Base-by-base conservation (phyloP, 2,113 vertebrate species). In the Zosterops lateralis region DNA sequence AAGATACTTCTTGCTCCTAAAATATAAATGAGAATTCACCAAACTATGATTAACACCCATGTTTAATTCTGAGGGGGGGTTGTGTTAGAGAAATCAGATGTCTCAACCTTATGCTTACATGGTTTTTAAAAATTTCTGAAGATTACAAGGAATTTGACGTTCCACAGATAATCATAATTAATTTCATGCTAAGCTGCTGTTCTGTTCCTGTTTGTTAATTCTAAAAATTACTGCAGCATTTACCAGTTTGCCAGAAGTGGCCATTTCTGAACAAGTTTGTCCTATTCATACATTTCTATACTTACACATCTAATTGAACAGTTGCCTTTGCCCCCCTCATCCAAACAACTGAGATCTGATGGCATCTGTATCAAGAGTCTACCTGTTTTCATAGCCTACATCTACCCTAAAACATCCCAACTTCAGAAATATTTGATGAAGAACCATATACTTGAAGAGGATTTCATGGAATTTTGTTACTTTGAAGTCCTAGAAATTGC, bases 11-110 rank as follows among this genome's bases (percentile, higher is more conserved):
- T 96, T 92, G 64, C 65, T 94, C 38, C 22, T 57, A 87, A 87
- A 93, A 95, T 51, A 64, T n/a, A 85, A 81, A 58, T 22, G 12
- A 89, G 54, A 94, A 68, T 83, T 93, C 60, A 89, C 81, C 76
- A 32, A 83, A 38, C 16, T 34, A 60, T 96, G 66, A 85, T 38
- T 84, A 93, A 89, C 5, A 81, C 40, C 32, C 84, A 3, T 32
- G 62, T 45, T 8, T 88, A 38, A 86, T 48, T 84, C 28, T 67
- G 26, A 58, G 8, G 2, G 0, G 3, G 0, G 7, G 73, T 61
- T 50, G 2, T 47, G 18, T 71, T 82, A 72, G 90, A 81, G 65
- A 72, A 87, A 50, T 51, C 42, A 40, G 14, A 68, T n/a, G 6
- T 54, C 56, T 76, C 61, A 88, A 83, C 57, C 17, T 65, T 66